Conservation (phyloP, 2,113 vertebrate genomes). For the Cyrtonyx montezumae region DNA sequence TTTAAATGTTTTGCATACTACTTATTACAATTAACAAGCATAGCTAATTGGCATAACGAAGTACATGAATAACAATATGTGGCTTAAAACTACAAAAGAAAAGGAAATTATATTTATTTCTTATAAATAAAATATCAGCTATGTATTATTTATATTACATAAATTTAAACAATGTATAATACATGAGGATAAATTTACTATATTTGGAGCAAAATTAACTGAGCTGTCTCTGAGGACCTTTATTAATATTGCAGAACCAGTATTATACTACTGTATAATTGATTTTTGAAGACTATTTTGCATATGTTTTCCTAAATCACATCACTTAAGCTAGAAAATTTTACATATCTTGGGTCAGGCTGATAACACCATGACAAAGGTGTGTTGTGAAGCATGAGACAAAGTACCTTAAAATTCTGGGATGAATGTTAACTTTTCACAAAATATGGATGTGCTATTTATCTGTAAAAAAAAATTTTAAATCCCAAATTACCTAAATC, state of each 20-base stretch:
- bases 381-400: background rate
- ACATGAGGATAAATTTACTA: slow-evolving; percentile 76
- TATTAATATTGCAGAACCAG: slow-evolving; percentile 78
- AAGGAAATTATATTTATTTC: slow-evolving; percentile 70
- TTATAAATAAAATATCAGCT: slow-evolving; percentile 75
- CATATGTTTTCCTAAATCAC: slow-evolving; percentile 64
- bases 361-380: background rate
- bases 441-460: background rate
- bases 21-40: slow-evolving; percentile 27
- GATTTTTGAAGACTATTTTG: slow-evolving; percentile 73
- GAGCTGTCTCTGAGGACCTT: slow-evolving; percentile 67
- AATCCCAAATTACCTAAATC: background rate
- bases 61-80: slow-evolving; percentile 58
- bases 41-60: slow-evolving; percentile 58
- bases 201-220: slow-evolving; percentile 79
- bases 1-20: slow-evolving; percentile 35
- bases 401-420: background rate
- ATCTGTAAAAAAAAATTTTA: background rate
- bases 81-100: slow-evolving; percentile 56
- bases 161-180: slow-evolving; percentile 80
- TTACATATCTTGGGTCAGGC: background rate
- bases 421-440: background rate
- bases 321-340: slow-evolving; percentile 47
- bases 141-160: slow-evolving; percentile 81
- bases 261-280: slow-evolving; percentile 77